Percentiles rank a stretch among this genome's conserved stretches.
These are phyloP conservation scores for Cynopterus brachyotis DNA, from an alignment of 2,113 vertebrate species.

Conservation along the genomic window DNA sequence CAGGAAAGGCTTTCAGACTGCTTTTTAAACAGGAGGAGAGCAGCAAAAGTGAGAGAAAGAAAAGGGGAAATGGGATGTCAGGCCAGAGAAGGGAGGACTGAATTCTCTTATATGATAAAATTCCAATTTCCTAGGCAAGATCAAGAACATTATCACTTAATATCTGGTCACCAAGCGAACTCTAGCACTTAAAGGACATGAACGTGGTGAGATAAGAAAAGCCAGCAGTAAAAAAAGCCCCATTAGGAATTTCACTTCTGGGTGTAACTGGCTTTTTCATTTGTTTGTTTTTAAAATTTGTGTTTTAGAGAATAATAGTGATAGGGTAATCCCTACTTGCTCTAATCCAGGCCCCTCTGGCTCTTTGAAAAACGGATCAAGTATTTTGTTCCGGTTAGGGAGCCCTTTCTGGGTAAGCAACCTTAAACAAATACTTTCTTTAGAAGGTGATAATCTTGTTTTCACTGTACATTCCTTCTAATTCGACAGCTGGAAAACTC, in stretches of 20 bases:
- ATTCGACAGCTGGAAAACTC: not conserved
- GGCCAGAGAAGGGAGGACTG: not conserved
- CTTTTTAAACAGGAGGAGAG: not conserved
- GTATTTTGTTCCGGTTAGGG: not conserved
- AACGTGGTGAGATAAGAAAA: not conserved
- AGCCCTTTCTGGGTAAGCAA: not conserved
- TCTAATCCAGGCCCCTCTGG: not conserved
- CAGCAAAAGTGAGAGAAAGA: not conserved
- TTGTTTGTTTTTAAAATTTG: not conserved
- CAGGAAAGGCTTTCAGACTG: slow-evolving; percentile 46
- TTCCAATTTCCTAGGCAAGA: not conserved
- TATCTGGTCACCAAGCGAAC: not conserved
- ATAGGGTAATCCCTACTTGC: not conserved
- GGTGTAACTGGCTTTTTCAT: not conserved
- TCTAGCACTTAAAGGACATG: not conserved
- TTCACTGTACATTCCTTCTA: not conserved
- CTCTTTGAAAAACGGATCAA: not conserved
- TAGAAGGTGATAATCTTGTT: not conserved
- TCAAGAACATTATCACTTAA: not conserved
- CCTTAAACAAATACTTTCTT: not conserved
- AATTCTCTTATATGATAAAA: not conserved
- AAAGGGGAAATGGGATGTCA: not conserved
- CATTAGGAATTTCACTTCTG: not conserved
- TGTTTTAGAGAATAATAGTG: not conserved
- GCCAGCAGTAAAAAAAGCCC: not conserved